Evolutionary conservation across 1,140 invertebrate genomes (phyloP), one percentile per base, ranked within the genome.

Genomic region (Drosophila insularis): DNA sequence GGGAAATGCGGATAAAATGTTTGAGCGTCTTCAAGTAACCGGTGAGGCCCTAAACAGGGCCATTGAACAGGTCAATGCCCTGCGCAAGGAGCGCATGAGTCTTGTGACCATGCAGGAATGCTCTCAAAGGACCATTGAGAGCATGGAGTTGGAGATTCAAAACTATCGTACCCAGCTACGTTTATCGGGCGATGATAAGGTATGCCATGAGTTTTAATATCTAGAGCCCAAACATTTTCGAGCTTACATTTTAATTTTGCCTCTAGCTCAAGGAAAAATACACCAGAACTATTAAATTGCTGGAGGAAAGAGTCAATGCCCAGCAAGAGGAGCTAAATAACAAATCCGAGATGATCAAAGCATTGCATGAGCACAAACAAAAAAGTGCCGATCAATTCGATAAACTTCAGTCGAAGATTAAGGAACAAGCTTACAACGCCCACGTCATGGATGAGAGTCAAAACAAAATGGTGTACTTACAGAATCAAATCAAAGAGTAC

Each of bases 111-210:
- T 89, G 8, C 78, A 82, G 23, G 68, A 79, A 11, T 84, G 40
- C 46, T 84, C 80, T 5, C 61, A 81, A 13, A 50, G 53, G 11
- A 90, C 81, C 3, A 91, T 91, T 39, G 63, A 73, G 1, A 79
- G 78, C 56, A 66, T 91, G 70, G 87, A 91, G 60, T 19, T 58
- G 17, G 90, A 91, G 66, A 68, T 91, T 1, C 60, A 74, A 19
- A 75, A 32, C 35, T 91, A 81, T 71, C 79, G 89, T 1, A 60
- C 64, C n/a, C 81, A 86, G 39, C 5, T 90, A 14, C 59, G 68
- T 5, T 59, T 67, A 11, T 40, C 61, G 0, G 63, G 56, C 4
- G 65, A 61, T 5, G 63, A 82, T 0, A 23, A 75, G 64, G 90
- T 85, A 40, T 21, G 40, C 76, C 31, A 40, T 80, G 62, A 68